Conservation (phyloP, 2,797 vertebrate species). For the Gambelia wislizenii region DNA sequence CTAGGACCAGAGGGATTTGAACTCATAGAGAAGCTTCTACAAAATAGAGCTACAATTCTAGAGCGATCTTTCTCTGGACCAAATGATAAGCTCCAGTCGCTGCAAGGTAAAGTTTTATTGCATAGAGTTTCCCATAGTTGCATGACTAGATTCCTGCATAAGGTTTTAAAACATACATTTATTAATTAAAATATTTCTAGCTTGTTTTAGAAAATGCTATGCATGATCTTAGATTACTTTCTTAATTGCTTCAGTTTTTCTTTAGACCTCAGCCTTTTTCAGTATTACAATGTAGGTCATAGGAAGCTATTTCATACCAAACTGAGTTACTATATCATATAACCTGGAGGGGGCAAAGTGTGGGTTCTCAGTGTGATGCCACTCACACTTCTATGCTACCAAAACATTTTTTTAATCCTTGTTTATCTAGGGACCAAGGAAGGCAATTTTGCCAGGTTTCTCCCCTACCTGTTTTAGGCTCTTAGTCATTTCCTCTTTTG, state of each 20-base stretch:
- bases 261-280: neutral
- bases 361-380: too few species aligned
- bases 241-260: neutral
- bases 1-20: constrained; percentile 94
- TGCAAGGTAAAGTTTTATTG: constrained; percentile 81
- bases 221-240: neutral
- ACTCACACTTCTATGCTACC: too few species aligned
- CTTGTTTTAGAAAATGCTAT: neutral
- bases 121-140: neutral
- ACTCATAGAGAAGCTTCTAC: constrained; percentile 94
- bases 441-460: too few species aligned
- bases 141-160: neutral
- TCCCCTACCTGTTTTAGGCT: too few species aligned
- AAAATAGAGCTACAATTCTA: constrained; percentile 87
- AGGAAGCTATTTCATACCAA: neutral
- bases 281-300: too few species aligned
- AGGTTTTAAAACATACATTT: neutral
- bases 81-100: constrained; percentile 80
- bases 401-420: too few species aligned
- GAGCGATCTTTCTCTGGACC: constrained; percentile 83
- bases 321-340: too few species aligned
- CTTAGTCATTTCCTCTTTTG: too few species aligned
- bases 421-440: too few species aligned
- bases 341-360: too few species aligned
- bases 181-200: neutral